A percentile compares a stretch with the other conserved stretches of the same genome.
Evolutionary conservation across 2,888 invertebrate species (phyloP).

Genomic region (Stenurella melanura): DNA sequence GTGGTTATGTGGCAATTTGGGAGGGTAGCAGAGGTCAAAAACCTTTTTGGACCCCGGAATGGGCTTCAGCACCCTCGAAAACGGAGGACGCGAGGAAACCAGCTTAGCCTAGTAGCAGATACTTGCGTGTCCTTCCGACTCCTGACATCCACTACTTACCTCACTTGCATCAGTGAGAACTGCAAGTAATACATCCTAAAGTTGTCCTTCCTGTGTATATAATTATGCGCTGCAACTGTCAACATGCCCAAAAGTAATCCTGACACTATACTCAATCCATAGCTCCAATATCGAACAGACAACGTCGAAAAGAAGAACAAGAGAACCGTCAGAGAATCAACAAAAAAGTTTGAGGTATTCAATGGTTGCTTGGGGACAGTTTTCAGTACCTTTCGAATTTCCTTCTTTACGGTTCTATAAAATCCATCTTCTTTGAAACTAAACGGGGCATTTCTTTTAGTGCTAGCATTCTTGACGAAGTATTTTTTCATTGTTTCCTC

Average conservation of each 20-base stretch:
- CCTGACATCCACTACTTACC: constrained; percentile 70
- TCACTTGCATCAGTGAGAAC: constrained; percentile 80
- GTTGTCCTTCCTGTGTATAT: constrained; percentile 84
- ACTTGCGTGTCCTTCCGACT: too few species aligned
- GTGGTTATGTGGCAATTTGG: too few species aligned
- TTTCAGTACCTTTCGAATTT: constrained; percentile 73
- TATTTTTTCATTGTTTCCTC: constrained; percentile 79
- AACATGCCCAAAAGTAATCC: constrained; percentile 78
- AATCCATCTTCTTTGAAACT: constrained; percentile 86
- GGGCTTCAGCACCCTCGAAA: too few species aligned
- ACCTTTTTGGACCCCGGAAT: too few species aligned
- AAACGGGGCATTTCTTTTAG: constrained; percentile 81
- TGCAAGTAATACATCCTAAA: constrained; percentile 88
- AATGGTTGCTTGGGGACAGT: constrained; percentile 73
- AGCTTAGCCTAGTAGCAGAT: too few species aligned
- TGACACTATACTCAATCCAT: constrained; percentile 73
- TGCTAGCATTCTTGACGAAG: constrained; percentile 79
- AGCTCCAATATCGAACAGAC: constrained; percentile 68
- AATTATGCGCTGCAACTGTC: constrained; percentile 83
- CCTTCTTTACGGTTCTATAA: constrained; percentile 81
- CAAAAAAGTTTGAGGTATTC: constrained; percentile 70
- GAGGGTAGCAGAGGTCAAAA: too few species aligned
- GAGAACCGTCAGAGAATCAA: constrained; percentile 69
- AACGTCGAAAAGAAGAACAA: constrained; percentile 63
- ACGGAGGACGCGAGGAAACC: too few species aligned